Percentiles rank a stretch among this genome's conserved stretches.
phyloP scores from a whole-genome alignment of 2,113 vertebrate genomes.

The Sula dactylatra region DNA sequence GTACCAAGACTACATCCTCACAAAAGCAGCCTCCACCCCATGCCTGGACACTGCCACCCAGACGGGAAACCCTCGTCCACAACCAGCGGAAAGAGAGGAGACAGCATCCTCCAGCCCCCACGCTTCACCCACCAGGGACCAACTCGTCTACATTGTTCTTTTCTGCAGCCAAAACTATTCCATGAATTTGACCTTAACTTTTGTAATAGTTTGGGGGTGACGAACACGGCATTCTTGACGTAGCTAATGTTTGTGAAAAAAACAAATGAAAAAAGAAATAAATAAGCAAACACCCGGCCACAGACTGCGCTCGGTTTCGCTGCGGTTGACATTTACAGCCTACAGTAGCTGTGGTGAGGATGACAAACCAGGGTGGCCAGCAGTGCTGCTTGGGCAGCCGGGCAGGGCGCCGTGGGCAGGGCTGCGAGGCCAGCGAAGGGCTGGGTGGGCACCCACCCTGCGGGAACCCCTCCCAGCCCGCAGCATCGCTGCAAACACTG shows the following conservation, averaged over 20 bases:
- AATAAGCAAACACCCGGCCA: background rate
- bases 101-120: background rate
- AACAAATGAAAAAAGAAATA: background rate
- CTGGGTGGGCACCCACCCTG: background rate
- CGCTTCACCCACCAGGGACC: background rate
- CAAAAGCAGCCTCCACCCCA: background rate
- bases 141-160: background rate
- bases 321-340: background rate
- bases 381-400: background rate
- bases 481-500: background rate
- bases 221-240: background rate
- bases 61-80: background rate
- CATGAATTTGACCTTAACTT: conserved; percentile 17
- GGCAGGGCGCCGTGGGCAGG: background rate
- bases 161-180: conserved; percentile 18
- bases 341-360: background rate
- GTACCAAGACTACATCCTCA: background rate
- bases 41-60: background rate
- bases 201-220: background rate
- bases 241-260: conserved; percentile 29
- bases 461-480: background rate
- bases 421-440: background rate
- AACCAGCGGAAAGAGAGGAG: background rate
- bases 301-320: background rate
- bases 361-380: background rate